Evolutionary conservation across 1,140 invertebrate species (phyloP).

Genomic region (Marisa cornuarietis): DNA sequence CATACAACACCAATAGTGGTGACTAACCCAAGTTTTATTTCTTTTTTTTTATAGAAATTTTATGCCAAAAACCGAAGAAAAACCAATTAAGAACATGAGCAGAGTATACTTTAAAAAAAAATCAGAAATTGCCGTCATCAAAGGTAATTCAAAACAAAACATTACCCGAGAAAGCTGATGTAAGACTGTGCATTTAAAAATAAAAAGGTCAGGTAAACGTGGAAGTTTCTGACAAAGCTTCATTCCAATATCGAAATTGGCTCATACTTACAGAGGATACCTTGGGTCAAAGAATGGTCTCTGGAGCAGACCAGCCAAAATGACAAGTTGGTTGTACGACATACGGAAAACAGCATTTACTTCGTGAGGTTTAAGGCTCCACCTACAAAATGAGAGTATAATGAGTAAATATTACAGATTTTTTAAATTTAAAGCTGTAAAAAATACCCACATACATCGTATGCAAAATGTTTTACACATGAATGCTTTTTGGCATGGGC

Average conservation of each 20-base stretch:
- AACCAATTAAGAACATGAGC: no score
- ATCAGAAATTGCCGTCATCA: background rate
- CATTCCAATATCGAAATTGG: no score
- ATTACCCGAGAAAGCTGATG: background rate
- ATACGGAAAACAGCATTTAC: constrained; percentile 55
- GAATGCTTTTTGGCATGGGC: no score
- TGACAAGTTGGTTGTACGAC: constrained; percentile 54
- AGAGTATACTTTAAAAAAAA: no score
- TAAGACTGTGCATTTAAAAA: background rate
- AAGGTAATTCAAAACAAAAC: background rate
- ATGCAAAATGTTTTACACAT: no score
- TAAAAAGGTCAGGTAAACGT: no score
- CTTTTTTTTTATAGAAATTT: no score
- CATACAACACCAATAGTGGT: no score
- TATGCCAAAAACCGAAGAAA: no score
- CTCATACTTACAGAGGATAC: constrained; percentile 68
- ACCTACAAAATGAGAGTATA: constrained; percentile 32
- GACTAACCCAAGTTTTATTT: no score
- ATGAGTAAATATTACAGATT: background rate
- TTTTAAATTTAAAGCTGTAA: background rate
- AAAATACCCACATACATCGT: no score
- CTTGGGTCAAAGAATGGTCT: constrained; percentile 72
- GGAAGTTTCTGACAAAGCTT: no score
- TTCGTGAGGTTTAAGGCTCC: constrained; percentile 45
- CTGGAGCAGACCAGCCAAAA: constrained; percentile 75